These are phyloP conservation scores for Nilaparvata lugens DNA, from an alignment of 1,140 invertebrate genomes.

Conservation along the genomic window DNA sequence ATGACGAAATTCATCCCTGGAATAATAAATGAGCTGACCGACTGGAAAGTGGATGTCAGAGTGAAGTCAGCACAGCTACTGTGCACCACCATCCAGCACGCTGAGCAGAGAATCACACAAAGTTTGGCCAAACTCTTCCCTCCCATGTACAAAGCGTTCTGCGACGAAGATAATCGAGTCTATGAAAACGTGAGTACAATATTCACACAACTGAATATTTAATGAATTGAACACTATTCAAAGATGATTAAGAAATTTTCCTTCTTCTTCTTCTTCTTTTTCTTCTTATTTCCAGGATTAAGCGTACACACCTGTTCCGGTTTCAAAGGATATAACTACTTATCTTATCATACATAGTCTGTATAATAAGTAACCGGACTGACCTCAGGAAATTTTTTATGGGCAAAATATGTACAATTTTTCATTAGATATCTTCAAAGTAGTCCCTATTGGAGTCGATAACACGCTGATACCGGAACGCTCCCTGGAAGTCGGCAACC, in stretches of 20 bases:
- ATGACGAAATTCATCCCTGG: constrained; percentile 54
- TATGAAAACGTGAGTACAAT: constrained; percentile 45
- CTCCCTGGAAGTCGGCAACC: too few species aligned
- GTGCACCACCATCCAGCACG: constrained; percentile 54
- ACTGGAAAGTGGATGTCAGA: constrained; percentile 62
- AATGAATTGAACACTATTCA: neutral
- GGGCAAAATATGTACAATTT: too few species aligned
- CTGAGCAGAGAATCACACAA: constrained; percentile 58
- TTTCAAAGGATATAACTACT: too few species aligned
- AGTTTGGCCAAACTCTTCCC: constrained; percentile 48
- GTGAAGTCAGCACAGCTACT: constrained; percentile 62
- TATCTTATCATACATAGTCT: too few species aligned
- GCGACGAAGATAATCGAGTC: constrained; percentile 51
- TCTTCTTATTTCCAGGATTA: neutral
- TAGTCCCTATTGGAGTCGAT: too few species aligned
- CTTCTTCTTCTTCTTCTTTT: neutral
- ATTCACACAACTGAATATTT: neutral
- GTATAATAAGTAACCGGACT: too few species aligned
- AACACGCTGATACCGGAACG: too few species aligned
- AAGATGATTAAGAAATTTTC: neutral
- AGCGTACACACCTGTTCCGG: too few species aligned
- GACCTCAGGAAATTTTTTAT: too few species aligned
- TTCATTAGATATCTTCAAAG: too few species aligned
- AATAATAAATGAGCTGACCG: constrained; percentile 52
- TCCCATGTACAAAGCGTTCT: constrained; percentile 41